phyloP scores from a whole-genome alignment of 2,888 invertebrate genomes.

The Melanostoma scalare region DNA sequence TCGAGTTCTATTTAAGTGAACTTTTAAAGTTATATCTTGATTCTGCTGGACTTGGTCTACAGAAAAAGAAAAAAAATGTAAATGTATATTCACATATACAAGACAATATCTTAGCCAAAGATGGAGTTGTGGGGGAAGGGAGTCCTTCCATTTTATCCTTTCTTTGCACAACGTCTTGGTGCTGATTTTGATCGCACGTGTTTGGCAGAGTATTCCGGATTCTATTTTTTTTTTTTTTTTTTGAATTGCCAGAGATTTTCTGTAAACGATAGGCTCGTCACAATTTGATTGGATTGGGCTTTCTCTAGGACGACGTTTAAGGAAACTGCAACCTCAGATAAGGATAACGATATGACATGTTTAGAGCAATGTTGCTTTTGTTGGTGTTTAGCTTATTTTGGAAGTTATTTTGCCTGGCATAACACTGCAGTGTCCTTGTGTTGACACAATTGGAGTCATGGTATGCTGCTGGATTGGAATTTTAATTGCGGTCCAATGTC shows the following conservation, averaged over 20 bases:
- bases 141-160: conserved; percentile 31
- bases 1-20: conserved; percentile 23
- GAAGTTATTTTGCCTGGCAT: conserved; percentile 34
- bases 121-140: background rate
- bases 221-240: conserved; percentile 16
- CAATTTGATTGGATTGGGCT: conserved; percentile 34
- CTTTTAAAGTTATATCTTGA: conserved; percentile 49
- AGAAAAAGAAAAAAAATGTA: background rate
- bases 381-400: conserved; percentile 34
- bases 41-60: conserved; percentile 46
- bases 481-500: conserved; percentile 53
- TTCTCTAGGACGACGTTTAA: background rate
- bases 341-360: conserved; percentile 64
- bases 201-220: conserved; percentile 59
- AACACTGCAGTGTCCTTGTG: conserved; percentile 66
- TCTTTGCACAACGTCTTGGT: conserved; percentile 35
- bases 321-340: conserved; percentile 72
- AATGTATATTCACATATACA: background rate
- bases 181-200: conserved; percentile 71
- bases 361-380: conserved; percentile 38
- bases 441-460: conserved; percentile 26
- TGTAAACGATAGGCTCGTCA: conserved; percentile 63
- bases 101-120: conserved; percentile 32
- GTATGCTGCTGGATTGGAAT: conserved; percentile 11
- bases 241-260: conserved; percentile 62